phyloP scores from a whole-genome alignment of 2,888 invertebrate species.

The Germaria angustata region DNA sequence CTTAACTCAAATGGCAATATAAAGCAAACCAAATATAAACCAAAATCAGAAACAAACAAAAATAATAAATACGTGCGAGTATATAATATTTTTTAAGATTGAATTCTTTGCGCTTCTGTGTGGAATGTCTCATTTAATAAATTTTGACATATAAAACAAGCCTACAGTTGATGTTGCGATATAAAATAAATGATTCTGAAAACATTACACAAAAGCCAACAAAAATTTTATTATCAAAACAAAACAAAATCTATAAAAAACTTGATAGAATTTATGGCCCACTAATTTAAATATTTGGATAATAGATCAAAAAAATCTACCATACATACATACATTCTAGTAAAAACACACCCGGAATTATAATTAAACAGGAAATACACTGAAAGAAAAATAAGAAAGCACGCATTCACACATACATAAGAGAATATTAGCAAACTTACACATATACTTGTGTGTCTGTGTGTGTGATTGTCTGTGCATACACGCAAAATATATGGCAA shows the following conservation, averaged over 20 bases:
- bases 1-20: no score
- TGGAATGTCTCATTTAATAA: no score
- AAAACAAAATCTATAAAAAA: neutral
- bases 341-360: conserved; percentile 56
- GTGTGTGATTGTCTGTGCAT: neutral
- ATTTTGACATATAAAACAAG: neutral
- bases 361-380: conserved; percentile 54
- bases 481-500: conserved; percentile 23
- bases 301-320: neutral
- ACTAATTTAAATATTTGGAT: conserved; percentile 44
- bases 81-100: neutral
- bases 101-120: neutral
- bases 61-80: no score
- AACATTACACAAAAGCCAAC: neutral
- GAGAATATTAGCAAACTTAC: neutral
- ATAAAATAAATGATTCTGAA: neutral
- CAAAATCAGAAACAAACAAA: no score
- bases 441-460: neutral
- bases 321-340: neutral
- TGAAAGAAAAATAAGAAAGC: neutral
- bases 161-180: neutral
- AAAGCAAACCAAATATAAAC: no score
- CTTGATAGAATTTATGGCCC: conserved; percentile 5
- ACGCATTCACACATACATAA: neutral
- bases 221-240: conserved; percentile 10